Percentiles rank a stretch among this genome's conserved stretches.
Conservation (phyloP, 1,140 invertebrate genomes). For the Acromyrmex charruanus region DNA sequence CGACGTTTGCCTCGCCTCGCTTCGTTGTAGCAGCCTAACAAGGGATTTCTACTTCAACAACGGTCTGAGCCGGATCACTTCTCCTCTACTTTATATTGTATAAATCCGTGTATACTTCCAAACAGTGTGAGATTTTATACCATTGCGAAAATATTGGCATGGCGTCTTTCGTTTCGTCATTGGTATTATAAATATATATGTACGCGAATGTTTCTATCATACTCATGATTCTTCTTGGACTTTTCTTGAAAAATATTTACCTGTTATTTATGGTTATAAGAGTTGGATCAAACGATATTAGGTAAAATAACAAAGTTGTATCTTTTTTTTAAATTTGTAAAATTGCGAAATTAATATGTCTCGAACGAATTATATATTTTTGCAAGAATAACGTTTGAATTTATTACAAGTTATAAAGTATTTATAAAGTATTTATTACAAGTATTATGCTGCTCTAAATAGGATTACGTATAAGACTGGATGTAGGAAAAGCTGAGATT, state of each 20-base stretch:
- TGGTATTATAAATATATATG: background rate
- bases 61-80: conserved; percentile 23
- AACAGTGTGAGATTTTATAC: conserved; percentile 26
- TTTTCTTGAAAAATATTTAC: background rate
- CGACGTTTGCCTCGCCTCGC: conserved; percentile 27
- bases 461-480: background rate
- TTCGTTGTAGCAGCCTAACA: conserved; percentile 44
- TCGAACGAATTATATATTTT: background rate
- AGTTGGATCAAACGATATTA: background rate
- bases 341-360: background rate
- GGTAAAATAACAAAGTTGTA: background rate
- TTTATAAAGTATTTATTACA: too few relatives aligned
- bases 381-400: background rate
- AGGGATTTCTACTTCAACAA: conserved; percentile 59
- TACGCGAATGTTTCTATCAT: background rate
- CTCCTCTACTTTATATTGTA: conserved; percentile 11
- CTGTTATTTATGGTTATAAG: background rate
- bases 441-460: background rate
- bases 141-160: background rate
- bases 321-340: background rate
- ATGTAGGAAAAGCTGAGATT: background rate
- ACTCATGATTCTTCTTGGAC: background rate
- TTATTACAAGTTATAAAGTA: conserved; percentile 13
- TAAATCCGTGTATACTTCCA: conserved; percentile 54
- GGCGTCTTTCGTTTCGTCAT: background rate